Conservation (phyloP, 2,797 vertebrate species). For the Macrochelys suwanniensis region DNA sequence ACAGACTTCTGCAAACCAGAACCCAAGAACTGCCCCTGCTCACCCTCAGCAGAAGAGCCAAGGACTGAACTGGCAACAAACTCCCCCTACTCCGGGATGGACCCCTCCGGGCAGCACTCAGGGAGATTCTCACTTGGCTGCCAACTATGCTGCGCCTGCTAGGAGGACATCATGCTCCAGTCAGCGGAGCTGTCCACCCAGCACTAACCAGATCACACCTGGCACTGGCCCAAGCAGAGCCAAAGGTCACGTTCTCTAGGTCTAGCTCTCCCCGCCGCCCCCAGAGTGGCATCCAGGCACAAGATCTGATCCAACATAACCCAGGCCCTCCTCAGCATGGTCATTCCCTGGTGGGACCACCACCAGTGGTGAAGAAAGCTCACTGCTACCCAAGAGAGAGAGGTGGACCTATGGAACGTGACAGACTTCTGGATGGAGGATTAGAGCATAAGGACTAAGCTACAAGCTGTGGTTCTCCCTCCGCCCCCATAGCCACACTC, state of each 20-base stretch:
- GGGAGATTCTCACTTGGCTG: not conserved
- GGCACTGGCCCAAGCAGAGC: not conserved
- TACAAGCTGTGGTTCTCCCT: not conserved
- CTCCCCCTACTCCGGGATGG: not conserved
- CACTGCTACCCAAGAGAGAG: not conserved
- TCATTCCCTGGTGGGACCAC: not conserved
- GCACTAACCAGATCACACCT: not conserved
- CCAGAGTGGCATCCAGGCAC: not conserved
- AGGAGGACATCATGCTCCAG: not conserved
- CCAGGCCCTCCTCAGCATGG: not conserved
- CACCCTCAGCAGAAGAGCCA: not conserved
- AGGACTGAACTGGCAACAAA: not conserved
- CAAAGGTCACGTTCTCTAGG: not conserved
- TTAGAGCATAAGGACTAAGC: not conserved
- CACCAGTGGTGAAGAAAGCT: not conserved
- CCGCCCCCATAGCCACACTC: not conserved
- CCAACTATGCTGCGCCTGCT: not conserved
- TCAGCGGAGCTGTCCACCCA: not conserved
- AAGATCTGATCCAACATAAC: not conserved
- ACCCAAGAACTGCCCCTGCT: not conserved
- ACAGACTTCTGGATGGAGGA: not conserved
- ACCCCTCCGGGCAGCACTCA: not conserved
- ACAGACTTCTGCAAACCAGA: not conserved
- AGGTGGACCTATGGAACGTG: not conserved
- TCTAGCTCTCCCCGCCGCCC: too few relatives aligned